phyloP scores from a whole-genome alignment of 2,113 vertebrate genomes.

The Corythaixoides concolor region DNA sequence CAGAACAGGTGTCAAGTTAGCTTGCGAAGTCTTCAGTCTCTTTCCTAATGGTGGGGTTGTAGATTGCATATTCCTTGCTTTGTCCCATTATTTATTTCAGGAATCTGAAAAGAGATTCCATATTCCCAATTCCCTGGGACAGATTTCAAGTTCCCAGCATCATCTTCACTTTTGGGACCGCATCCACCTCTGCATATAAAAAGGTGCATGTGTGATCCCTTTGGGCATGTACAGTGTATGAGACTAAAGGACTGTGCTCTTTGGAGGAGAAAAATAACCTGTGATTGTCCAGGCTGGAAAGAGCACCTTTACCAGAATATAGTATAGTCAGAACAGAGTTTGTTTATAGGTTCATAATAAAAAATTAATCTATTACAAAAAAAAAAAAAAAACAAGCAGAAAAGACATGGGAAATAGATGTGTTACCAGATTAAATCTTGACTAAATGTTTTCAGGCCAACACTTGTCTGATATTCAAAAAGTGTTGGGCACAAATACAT shows the following conservation, averaged over 20 bases:
- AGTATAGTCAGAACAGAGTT: not conserved
- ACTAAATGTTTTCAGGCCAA: not conserved
- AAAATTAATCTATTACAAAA: not conserved
- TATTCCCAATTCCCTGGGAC: rapidly evolving
- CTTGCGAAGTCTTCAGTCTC: not conserved
- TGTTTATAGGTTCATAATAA: not conserved
- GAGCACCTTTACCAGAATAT: not conserved
- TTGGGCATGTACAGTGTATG: not conserved
- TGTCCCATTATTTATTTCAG: not conserved
- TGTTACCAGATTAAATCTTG: not conserved
- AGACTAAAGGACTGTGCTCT: too few species aligned
- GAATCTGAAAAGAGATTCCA: not conserved
- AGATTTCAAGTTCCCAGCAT: not conserved
- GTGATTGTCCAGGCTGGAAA: not conserved
- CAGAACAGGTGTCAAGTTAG: rapidly evolving
- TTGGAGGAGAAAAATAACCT: not conserved
- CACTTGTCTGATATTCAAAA: not conserved
- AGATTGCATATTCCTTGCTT: not conserved
- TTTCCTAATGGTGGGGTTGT: not conserved
- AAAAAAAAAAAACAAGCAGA: not conserved
- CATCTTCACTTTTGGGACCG: not conserved
- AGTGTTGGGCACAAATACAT: not conserved
- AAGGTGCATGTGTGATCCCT: not conserved
- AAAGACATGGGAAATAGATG: not conserved
- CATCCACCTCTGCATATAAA: too few species aligned